phyloP scores from a whole-genome alignment of 2,888 invertebrate genomes.

The Caenorhabditis panamensis region DNA sequence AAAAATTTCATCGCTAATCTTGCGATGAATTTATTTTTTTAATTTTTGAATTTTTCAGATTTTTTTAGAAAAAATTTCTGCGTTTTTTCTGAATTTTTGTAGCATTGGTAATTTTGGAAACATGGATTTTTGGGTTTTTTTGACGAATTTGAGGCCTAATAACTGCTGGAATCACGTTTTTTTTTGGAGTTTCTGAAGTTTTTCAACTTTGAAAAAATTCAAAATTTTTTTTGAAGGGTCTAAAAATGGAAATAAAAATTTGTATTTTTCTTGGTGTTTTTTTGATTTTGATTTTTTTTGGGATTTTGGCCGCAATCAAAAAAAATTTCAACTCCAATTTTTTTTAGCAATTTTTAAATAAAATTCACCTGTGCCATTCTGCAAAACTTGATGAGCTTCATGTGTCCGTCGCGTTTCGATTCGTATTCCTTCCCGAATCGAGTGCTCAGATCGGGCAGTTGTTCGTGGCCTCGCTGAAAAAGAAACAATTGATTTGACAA shows the following conservation, averaged over 20 bases:
- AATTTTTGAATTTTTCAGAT: background rate
- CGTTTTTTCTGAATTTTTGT: background rate
- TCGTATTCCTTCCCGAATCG: background rate
- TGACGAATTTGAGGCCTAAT: too few species aligned
- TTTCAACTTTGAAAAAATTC: background rate
- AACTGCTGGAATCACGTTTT: too few species aligned
- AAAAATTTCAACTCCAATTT: background rate
- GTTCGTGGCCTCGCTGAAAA: constrained; percentile 8
- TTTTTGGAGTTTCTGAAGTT: background rate
- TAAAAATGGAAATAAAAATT: background rate
- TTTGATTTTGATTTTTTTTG: too few species aligned
- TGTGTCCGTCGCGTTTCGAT: background rate
- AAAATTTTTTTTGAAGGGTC: too few species aligned
- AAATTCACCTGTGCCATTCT: constrained; percentile 4
- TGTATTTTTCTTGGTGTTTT: too few species aligned
- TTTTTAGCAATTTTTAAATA: background rate
- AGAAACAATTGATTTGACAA: background rate
- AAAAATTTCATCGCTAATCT: too few species aligned
- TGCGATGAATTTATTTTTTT: too few species aligned
- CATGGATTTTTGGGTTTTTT: too few species aligned
- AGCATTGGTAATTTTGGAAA: too few species aligned
- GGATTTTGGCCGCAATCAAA: background rate
- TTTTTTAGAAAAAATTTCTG: background rate
- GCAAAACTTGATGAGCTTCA: background rate
- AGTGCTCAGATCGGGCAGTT: background rate